Conservation (phyloP, 2,888 invertebrate species). For the Fragum sueziense region DNA sequence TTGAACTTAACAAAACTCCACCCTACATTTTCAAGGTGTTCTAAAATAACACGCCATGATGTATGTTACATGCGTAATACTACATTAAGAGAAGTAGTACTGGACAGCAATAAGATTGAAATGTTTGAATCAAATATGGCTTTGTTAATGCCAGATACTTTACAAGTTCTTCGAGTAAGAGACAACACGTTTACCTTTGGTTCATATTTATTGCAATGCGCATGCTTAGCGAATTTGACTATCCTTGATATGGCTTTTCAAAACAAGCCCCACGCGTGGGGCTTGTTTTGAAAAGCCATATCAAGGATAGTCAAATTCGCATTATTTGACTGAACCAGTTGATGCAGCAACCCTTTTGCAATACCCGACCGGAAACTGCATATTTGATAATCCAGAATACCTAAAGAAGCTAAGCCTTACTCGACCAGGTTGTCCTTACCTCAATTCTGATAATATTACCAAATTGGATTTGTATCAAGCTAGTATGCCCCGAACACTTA, state of each 20-base stretch:
- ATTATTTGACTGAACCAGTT: not conserved
- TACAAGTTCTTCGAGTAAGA: slow-evolving; percentile 26
- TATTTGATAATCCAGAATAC: slow-evolving; percentile 16
- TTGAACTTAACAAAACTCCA: slow-evolving; percentile 41
- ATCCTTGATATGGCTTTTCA: slow-evolving; percentile 12
- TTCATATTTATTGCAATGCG: slow-evolving; percentile 40
- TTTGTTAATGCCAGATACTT: slow-evolving; percentile 20
- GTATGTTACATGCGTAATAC: slow-evolving; percentile 51
- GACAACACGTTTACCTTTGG: slow-evolving; percentile 50
- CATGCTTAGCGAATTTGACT: slow-evolving; percentile 19
- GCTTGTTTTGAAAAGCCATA: not conserved
- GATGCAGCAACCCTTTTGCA: not conserved
- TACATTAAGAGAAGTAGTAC: slow-evolving; percentile 28
- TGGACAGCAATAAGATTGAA: slow-evolving; percentile 42
- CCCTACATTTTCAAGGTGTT: slow-evolving; percentile 32
- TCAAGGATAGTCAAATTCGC: slow-evolving; percentile 9
- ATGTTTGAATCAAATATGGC: slow-evolving; percentile 34
- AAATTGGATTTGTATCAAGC: not conserved
- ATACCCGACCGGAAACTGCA: not conserved
- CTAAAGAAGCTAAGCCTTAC: slow-evolving; percentile 22
- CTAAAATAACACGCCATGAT: slow-evolving; percentile 21
- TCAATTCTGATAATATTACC: not conserved
- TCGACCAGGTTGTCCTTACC: slow-evolving; percentile 9
- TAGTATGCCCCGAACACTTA: not conserved
- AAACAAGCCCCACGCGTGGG: slow-evolving; percentile 10